Base-by-base conservation (phyloP, 2,888 invertebrate species). In the Habroteleia sp. region DNA sequence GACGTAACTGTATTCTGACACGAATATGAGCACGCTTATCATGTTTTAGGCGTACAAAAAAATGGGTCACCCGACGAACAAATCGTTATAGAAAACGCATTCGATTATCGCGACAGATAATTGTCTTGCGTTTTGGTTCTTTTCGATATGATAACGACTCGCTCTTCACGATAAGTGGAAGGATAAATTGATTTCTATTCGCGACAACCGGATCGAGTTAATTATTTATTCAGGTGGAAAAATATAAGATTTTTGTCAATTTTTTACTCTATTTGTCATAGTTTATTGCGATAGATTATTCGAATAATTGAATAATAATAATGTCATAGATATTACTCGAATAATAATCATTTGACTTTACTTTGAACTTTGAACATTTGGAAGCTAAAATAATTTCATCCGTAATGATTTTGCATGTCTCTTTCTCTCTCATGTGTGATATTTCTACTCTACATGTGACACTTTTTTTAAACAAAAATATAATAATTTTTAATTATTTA, bases 1-100 rank as follows among this genome's bases (percentile, higher is more conserved):
- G 7, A 14, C 23, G 16, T 52, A 63, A 52, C 63, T 50, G 63
- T 63, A 52, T 29, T 52, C 41, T 23, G 31, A 41, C 50, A 20
- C 39, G 31, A 44, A 50, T 50, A 50, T 27, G 39, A 25, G 50
- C 33, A 6, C n/a, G 35, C 41, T 33, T 39, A 50, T 39, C 50
- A 41, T 1, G 17, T 44, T 44, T 60, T 44, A 11, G 6, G n/a
- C 7, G 13, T 1, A 14, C 17, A 25, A 63, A 50, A n/a, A 63
- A 63, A 63, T 63, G 31, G 62, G 50, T 63, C 62, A 33, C 27
- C 25, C 35, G 17, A 5, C 23, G 4, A 3, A 25, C 11, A 5
- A 20, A 17, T 54, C 29, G 39, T 1, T 16, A n/a, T 10, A 20
- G 44, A 23, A 46, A 46, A 48, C 48, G 3, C n/a, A 20, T 17